phyloP scores from a whole-genome alignment of 1,140 invertebrate genomes.

The Heterodera schachtii region DNA sequence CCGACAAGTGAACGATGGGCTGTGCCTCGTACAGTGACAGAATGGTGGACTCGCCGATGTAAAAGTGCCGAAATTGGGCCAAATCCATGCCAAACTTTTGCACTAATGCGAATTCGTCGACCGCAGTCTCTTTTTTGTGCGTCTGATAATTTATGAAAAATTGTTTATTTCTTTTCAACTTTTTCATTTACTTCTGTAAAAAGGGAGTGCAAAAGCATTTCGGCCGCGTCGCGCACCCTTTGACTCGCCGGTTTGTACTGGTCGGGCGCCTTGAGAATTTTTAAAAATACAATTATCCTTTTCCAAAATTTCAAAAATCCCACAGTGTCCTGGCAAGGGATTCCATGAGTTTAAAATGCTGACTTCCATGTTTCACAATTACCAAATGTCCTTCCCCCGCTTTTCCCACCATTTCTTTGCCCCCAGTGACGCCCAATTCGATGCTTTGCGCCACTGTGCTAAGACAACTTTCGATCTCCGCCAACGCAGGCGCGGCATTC shows the following conservation, averaged over 20 bases:
- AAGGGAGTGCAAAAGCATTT: slow-evolving; percentile 51
- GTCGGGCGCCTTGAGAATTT: slow-evolving; percentile 38
- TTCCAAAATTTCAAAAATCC: background rate
- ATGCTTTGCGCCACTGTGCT: slow-evolving; percentile 90
- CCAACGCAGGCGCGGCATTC: slow-evolving; percentile 80
- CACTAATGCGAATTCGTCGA: slow-evolving; percentile 52
- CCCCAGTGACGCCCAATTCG: slow-evolving; percentile 93
- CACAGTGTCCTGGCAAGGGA: too few species aligned
- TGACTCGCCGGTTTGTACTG: slow-evolving; percentile 62
- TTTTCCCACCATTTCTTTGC: slow-evolving; percentile 74
- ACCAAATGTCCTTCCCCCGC: too few species aligned
- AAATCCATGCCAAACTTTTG: slow-evolving; percentile 56
- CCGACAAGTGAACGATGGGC: slow-evolving; percentile 49
- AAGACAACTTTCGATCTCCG: slow-evolving; percentile 87
- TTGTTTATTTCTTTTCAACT: background rate
- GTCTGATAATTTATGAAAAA: background rate
- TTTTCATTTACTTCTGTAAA: slow-evolving; percentile 41
- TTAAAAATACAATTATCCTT: background rate
- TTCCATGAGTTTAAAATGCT: too few species aligned
- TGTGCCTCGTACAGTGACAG: slow-evolving; percentile 59
- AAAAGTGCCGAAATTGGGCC: slow-evolving; percentile 58
- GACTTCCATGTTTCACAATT: too few species aligned
- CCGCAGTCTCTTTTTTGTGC: slow-evolving; percentile 24
- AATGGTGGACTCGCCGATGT: slow-evolving; percentile 57
- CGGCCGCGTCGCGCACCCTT: slow-evolving; percentile 60